Percentiles rank a stretch among this genome's conserved stretches.
phyloP scores from a whole-genome alignment of 2,797 vertebrate genomes.

The Neomorphus geoffroyi region DNA sequence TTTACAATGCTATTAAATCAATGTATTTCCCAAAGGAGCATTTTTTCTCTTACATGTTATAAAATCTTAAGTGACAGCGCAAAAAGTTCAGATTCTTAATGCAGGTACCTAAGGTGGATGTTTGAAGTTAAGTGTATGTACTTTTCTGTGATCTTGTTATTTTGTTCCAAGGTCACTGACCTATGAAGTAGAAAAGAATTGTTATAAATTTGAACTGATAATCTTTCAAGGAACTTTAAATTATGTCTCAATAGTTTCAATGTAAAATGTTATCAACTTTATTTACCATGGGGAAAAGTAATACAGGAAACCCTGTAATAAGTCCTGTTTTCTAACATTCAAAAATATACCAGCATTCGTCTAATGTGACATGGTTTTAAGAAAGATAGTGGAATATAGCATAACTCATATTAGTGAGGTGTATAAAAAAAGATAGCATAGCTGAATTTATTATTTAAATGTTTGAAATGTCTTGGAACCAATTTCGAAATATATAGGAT shows the following conservation, averaged over 20 bases:
- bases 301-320: accelerated
- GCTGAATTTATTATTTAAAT: not conserved
- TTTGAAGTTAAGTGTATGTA: not conserved
- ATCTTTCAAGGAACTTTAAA: too few relatives aligned
- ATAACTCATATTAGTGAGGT: not conserved
- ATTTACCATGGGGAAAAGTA: not conserved
- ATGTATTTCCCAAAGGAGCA: not conserved
- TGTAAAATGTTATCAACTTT: too few relatives aligned
- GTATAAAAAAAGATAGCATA: not conserved
- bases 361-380: not conserved
- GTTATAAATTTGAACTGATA: not conserved
- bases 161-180: not conserved
- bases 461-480: not conserved
- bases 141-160: not conserved
- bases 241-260: too few relatives aligned
- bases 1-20: not conserved
- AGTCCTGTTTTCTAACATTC: not conserved
- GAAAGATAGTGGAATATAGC: not conserved
- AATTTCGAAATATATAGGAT: not conserved
- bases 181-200: not conserved
- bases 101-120: not conserved
- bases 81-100: not conserved
- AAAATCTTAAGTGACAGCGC: not conserved
- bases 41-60: not conserved
- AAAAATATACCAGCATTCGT: not conserved